A percentile compares a stretch with the other conserved stretches of the same genome.
phyloP scores from a whole-genome alignment of 2,888 invertebrate species.

The Drosophila pseudotalamancana region DNA sequence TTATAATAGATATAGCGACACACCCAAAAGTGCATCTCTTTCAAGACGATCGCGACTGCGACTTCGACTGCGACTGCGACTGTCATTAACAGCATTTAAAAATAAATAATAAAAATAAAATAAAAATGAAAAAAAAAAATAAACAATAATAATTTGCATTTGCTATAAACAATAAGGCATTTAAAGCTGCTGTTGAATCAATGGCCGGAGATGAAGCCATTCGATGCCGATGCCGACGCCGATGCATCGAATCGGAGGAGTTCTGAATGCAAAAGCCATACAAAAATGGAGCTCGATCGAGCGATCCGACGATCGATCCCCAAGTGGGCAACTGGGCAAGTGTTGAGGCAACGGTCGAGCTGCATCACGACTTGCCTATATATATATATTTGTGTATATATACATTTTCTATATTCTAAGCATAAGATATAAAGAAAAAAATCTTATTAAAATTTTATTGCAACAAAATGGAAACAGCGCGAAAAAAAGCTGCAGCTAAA shows the following conservation, averaged over 20 bases:
- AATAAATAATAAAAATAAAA: constrained; percentile 20
- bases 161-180: constrained; percentile 54
- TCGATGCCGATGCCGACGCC: too few species aligned
- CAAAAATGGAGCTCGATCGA: constrained; percentile 68
- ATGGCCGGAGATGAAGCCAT: constrained; percentile 51
- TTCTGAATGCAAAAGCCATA: constrained; percentile 52
- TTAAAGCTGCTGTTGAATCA: constrained; percentile 27
- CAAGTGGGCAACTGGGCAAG: constrained; percentile 47
- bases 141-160: constrained; percentile 47
- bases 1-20: constrained; percentile 30
- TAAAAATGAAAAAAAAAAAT: constrained; percentile 1
- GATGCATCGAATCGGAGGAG: constrained; percentile 57
- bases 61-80: constrained; percentile 28
- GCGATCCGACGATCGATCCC: constrained; percentile 22
- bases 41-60: constrained; percentile 29
- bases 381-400: background rate
- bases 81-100: constrained; percentile 55
- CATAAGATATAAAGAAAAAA: constrained; percentile 41
- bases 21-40: constrained; percentile 54
- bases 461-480: constrained; percentile 71
- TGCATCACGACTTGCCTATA: constrained; percentile 67
- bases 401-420: constrained; percentile 58
- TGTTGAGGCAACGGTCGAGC: constrained; percentile 60
- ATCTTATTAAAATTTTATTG: constrained; percentile 79
- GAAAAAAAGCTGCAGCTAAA: constrained; percentile 68